Conservation (phyloP, 2,888 invertebrate genomes). For the Drosophila mimetica region DNA sequence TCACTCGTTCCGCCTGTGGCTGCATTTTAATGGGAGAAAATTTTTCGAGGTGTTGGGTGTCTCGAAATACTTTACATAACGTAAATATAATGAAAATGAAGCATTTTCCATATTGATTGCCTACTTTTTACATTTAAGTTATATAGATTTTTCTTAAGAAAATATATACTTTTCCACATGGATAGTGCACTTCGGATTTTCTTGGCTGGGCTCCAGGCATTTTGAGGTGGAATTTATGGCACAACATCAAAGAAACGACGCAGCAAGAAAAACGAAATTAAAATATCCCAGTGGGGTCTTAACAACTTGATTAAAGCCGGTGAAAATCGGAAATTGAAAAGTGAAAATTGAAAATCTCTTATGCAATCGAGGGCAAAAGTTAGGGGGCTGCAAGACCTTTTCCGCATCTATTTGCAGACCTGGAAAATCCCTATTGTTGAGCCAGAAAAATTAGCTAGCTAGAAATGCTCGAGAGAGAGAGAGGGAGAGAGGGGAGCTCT, state of each 20-base stretch:
- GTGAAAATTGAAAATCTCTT: conserved; percentile 6
- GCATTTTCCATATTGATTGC: not conserved
- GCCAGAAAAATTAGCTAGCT: conserved; percentile 16
- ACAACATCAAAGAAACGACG: conserved; percentile 4
- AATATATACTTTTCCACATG: conserved; percentile 1
- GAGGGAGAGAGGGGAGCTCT: conserved; percentile 14
- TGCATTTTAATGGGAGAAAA: conserved; percentile 3
- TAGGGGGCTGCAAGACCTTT: conserved; percentile 2
- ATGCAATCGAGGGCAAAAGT: conserved; percentile 8
- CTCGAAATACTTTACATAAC: not conserved
- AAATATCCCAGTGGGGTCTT: conserved; percentile 2
- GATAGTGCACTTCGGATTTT: not conserved
- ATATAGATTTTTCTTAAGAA: not conserved
- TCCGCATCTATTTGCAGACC: conserved; percentile 7
- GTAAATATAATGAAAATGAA: not conserved
- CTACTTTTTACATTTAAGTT: too few species aligned
- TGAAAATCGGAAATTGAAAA: conserved; percentile 1
- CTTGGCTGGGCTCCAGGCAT: conserved; percentile 4
- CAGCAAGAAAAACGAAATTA: not conserved
- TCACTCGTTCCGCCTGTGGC: conserved; percentile 16
- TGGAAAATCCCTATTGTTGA: conserved; percentile 8
- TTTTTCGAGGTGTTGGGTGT: conserved; percentile 4
- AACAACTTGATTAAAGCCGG: conserved; percentile 3
- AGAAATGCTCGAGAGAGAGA: conserved; percentile 1
- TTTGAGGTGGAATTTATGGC: conserved; percentile 1